Percentiles rank a stretch among this genome's conserved stretches.
phyloP scores from a whole-genome alignment of 1,140 invertebrate species.

The Papilio aristodemus region DNA sequence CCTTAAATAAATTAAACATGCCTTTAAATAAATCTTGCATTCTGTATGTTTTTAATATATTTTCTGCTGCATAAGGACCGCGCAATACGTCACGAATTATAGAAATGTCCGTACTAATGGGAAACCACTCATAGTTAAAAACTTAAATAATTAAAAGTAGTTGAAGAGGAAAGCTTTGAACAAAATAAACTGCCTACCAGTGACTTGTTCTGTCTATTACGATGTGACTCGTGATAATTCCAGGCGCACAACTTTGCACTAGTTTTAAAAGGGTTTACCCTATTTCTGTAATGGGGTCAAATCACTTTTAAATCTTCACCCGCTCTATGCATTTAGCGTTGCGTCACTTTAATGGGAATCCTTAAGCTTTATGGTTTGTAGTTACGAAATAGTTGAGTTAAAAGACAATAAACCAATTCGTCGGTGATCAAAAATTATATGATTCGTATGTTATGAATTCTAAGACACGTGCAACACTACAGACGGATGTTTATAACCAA shows the following conservation, averaged over 20 bases:
- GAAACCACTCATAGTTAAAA: background rate
- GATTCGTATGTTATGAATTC: slow-evolving; percentile 46
- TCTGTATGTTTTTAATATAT: background rate
- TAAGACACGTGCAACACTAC: slow-evolving; percentile 47
- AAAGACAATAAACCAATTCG: slow-evolving; percentile 46
- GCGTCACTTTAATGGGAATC: slow-evolving; percentile 61
- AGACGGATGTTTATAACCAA: slow-evolving; percentile 56
- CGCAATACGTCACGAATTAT: background rate
- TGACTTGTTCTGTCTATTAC: background rate
- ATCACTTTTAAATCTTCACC: slow-evolving; percentile 16
- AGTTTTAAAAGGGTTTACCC: slow-evolving; percentile 20
- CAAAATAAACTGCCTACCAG: background rate
- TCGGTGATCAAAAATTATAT: slow-evolving; percentile 27
- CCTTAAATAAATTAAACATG: background rate
- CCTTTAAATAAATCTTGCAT: background rate
- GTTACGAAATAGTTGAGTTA: slow-evolving; percentile 44
- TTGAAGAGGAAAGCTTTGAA: background rate
- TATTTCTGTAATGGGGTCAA: slow-evolving; percentile 20
- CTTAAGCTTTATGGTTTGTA: slow-evolving; percentile 54
- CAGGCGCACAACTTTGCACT: slow-evolving; percentile 18
- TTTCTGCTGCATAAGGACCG: too few species aligned
- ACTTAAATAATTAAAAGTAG: background rate
- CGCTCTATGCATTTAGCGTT: slow-evolving; percentile 38
- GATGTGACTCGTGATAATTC: slow-evolving; percentile 17
- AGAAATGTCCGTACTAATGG: background rate